Evolutionary conservation across 2,113 vertebrate genomes (phyloP), one percentile per base, ranked within the genome.

Genomic region (Lutjanus erythropterus): DNA sequence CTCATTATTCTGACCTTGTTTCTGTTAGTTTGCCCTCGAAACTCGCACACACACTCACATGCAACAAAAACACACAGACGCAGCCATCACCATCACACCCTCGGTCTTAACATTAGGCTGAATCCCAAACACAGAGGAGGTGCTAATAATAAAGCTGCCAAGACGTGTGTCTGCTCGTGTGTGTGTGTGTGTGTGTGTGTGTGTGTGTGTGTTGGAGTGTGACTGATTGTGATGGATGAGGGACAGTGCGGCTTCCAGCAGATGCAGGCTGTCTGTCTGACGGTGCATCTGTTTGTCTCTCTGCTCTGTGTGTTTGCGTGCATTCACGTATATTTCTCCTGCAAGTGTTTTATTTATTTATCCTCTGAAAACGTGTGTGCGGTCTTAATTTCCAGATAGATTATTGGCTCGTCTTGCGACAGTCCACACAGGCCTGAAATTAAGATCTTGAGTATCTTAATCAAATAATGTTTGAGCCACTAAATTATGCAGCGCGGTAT

Each of bases 171-270:
- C 14, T 75, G 21, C 11, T 15, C 49, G 23, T 61, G 71, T 83
- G 69, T 64, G 62, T 12, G 15, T 25, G 47, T 27, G 15, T 39
- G 21, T 70, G 39, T 23, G 7, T 71, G 42, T 37, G 4, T 47
- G 39, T 31, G 39, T 44, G 62, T 65, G 82, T 55, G 80, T 72
- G 68, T 19, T 35, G 14, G 52, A 58, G 80, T 90, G 91, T 79
- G 49, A 79, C 69, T 84, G 86, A 87, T 87, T 68, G 83, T 78
- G 82, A 90, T 87, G 86, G 82, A 88, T 83, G 86, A 86, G 72
- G 68, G 44, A 21, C 55, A 31, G 46, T 29, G 73, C 15, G 84
- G 82, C 87, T 83, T 84, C 91, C 89, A 85, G 86, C 71, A 78
- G 86, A 78, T 78, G 58, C 91, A 88, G 84, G 25, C 89, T 84